phyloP scores from a whole-genome alignment of 1,140 invertebrate genomes.

The Drosophila albomicans region DNA sequence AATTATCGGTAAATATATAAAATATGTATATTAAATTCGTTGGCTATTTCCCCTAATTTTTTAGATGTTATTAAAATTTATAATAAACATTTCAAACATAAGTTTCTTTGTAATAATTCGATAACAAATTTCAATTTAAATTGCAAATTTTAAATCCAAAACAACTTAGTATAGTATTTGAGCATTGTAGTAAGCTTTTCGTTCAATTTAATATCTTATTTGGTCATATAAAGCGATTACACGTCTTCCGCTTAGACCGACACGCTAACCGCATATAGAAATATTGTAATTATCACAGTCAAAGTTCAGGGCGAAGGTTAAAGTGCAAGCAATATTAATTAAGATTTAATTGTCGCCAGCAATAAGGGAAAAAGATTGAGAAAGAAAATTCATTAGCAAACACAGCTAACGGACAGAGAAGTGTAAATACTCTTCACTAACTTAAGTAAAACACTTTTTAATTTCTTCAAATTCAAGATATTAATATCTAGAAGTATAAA shows the following conservation, averaged over 20 bases:
- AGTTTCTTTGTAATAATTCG: too few species aligned
- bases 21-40: too few species aligned
- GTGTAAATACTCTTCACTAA: background rate
- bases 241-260: conserved; percentile 19
- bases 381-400: conserved; percentile 27
- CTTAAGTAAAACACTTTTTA: background rate
- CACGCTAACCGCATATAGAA: conserved; percentile 39
- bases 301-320: conserved; percentile 58
- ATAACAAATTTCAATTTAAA: too few species aligned
- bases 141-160: too few species aligned
- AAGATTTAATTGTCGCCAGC: conserved; percentile 41
- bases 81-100: too few species aligned
- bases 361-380: background rate
- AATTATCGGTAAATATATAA: too few species aligned
- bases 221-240: conserved; percentile 32
- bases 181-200: background rate
- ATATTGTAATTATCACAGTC: conserved; percentile 34
- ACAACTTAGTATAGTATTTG: background rate
- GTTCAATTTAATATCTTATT: conserved; percentile 6
- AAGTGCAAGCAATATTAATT: conserved; percentile 51
- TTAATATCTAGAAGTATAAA: background rate
- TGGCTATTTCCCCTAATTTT: too few species aligned
- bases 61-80: too few species aligned
- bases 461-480: background rate
- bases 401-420: background rate